Evolutionary conservation across 2,888 invertebrate genomes (phyloP).

Genomic region (Stenichneumon culpator): DNA sequence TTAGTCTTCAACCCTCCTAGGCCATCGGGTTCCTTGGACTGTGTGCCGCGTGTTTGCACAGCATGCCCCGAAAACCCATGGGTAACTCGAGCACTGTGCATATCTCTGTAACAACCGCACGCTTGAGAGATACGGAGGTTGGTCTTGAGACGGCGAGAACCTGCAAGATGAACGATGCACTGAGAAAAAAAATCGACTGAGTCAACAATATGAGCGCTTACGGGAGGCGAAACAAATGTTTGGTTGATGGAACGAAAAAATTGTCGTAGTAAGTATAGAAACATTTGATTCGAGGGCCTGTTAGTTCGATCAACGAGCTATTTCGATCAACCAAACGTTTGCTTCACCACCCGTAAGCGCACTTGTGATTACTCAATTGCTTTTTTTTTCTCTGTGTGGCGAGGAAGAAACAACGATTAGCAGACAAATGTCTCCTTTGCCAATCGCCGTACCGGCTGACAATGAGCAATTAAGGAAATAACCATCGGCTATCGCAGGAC

Average conservation of each 20-base stretch:
- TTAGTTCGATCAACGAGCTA: too few species aligned
- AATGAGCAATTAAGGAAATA: not conserved
- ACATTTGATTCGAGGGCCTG: too few species aligned
- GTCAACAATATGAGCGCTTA: too few species aligned
- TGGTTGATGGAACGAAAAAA: too few species aligned
- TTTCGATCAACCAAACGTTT: too few species aligned
- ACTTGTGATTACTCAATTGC: too few species aligned
- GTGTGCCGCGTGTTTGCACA: not conserved
- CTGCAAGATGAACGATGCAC: not conserved
- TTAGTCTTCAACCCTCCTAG: constrained; percentile 63
- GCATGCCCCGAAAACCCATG: constrained; percentile 1
- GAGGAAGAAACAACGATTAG: not conserved
- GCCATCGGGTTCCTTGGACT: constrained; percentile 29
- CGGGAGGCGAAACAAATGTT: too few species aligned
- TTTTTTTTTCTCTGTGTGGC: too few species aligned
- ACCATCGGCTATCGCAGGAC: not conserved
- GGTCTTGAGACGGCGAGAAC: not conserved
- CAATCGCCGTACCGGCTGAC: not conserved
- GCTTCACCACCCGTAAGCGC: too few species aligned
- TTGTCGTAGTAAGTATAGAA: too few species aligned
- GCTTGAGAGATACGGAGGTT: not conserved
- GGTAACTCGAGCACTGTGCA: not conserved
- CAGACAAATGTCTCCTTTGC: not conserved
- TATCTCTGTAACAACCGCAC: not conserved
- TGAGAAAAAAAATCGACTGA: too few species aligned